Evolutionary conservation across 2,113 vertebrate genomes (phyloP).

Genomic region (Turnix velox): DNA sequence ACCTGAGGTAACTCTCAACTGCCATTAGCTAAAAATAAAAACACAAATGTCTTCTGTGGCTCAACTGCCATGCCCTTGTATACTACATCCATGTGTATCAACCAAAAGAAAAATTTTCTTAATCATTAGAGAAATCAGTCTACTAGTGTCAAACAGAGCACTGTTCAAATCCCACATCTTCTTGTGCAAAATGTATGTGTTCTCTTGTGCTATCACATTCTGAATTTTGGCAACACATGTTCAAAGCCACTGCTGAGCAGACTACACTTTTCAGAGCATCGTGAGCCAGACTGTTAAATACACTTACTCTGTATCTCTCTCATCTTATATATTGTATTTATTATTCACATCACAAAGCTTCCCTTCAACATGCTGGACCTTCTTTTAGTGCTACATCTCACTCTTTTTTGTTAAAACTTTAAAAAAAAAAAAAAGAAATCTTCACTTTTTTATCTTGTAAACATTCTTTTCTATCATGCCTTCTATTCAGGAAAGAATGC

Average conservation of each 20-base stretch:
- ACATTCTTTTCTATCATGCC: background rate
- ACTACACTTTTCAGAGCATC: background rate
- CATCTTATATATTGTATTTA: background rate
- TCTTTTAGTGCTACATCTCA: background rate
- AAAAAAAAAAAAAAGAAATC: background rate
- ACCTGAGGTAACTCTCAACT: background rate
- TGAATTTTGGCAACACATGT: background rate
- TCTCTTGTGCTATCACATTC: background rate
- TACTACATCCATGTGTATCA: background rate
- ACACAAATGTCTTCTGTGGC: background rate
- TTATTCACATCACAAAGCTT: conserved; percentile 10
- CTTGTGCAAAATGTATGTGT: background rate
- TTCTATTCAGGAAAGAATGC: background rate
- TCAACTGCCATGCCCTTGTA: background rate
- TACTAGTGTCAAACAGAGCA: background rate
- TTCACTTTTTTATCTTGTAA: background rate
- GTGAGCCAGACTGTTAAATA: background rate
- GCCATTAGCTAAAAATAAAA: background rate
- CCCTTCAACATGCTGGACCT: background rate
- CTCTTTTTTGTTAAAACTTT: background rate
- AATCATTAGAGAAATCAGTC: background rate
- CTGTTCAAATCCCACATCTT: background rate
- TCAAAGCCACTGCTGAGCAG: background rate
- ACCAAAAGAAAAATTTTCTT: background rate
- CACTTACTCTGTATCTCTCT: background rate